A percentile compares a stretch with the other conserved stretches of the same genome.
Evolutionary conservation across 2,797 vertebrate species (phyloP).

Genomic region (Diglossa cyanea): DNA sequence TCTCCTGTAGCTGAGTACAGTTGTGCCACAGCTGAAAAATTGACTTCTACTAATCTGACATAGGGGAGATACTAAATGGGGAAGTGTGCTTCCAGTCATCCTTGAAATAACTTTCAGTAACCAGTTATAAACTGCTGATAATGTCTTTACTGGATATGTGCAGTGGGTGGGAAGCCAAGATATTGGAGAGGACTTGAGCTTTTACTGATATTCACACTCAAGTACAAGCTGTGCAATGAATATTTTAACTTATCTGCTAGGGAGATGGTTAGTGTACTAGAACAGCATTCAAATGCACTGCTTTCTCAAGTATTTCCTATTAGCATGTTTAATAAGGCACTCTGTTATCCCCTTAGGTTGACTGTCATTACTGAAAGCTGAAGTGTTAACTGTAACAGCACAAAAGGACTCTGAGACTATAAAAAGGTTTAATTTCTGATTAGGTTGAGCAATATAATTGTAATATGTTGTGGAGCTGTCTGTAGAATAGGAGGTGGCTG

Average conservation of each 20-base stretch:
- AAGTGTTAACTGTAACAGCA: not conserved
- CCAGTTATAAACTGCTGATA: not conserved
- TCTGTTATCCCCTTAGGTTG: not conserved
- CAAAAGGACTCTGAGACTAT: not conserved
- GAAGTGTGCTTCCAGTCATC: not conserved
- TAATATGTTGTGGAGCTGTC: not conserved
- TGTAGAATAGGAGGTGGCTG: not conserved
- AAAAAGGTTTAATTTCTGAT: not conserved
- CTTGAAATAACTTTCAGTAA: not conserved
- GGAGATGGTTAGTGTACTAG: not conserved
- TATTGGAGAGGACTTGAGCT: not conserved
- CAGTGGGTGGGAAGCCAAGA: not conserved
- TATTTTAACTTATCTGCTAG: not conserved
- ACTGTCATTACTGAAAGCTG: conserved; percentile 2
- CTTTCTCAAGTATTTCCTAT: conserved; percentile 5
- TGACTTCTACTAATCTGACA: not conserved
- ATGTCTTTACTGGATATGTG: not conserved
- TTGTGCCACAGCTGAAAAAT: not conserved
- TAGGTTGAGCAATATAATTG: not conserved
- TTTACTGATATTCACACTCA: not conserved
- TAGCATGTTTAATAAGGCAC: not conserved
- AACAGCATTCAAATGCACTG: not conserved
- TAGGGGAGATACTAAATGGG: not conserved
- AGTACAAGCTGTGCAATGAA: not conserved
- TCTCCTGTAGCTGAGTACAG: not conserved